Conservation (phyloP, 2,113 vertebrate genomes). For the Phrynosoma platyrhinos region DNA sequence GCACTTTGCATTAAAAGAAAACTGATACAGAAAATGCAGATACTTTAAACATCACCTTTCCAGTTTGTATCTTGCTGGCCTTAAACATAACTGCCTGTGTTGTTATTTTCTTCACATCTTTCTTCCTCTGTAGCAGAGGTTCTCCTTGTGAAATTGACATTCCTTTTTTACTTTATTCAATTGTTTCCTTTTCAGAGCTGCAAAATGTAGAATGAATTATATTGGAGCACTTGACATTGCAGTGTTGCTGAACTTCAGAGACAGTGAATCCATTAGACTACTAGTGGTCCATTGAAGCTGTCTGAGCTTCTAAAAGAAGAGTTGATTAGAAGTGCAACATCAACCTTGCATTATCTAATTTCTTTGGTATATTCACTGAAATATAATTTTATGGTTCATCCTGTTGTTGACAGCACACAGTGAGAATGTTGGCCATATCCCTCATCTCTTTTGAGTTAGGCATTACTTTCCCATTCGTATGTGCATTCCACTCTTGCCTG, state of each 20-base stretch:
- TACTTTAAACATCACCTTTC: too few relatives aligned
- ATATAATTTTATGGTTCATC: too few relatives aligned
- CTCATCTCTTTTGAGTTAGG: background rate
- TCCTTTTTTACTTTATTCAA: background rate
- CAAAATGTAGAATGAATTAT: background rate
- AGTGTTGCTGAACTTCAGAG: background rate
- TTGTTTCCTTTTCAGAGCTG: background rate
- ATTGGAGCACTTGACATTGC: background rate
- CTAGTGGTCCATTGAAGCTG: background rate
- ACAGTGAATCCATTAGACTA: background rate
- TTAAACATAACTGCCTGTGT: background rate
- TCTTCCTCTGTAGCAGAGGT: background rate
- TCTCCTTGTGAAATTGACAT: background rate
- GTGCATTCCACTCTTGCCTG: too few relatives aligned
- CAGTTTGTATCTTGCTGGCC: too few relatives aligned
- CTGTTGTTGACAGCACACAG: background rate
- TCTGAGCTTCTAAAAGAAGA: background rate
- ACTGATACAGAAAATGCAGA: background rate
- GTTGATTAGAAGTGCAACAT: background rate
- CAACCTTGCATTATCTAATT: background rate
- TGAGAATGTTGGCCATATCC: background rate
- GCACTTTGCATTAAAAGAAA: background rate
- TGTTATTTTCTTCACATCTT: background rate
- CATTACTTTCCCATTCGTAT: too few relatives aligned
- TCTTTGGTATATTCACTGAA: background rate